Base-by-base conservation (phyloP, 2,888 invertebrate species). In the Marronus borbonicus region DNA sequence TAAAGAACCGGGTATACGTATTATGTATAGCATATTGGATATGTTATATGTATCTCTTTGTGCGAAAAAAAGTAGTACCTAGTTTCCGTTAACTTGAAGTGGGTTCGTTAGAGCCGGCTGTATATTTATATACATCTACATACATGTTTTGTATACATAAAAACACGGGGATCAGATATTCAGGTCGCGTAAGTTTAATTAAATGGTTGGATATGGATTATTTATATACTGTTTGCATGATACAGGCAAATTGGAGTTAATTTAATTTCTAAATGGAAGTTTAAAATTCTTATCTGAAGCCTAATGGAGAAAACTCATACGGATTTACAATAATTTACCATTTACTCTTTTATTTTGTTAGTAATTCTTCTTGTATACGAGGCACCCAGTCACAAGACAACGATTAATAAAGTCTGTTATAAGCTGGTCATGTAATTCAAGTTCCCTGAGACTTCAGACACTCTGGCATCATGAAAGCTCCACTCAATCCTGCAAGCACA, bases 11-110 rank as follows among this genome's bases (percentile, higher is more conserved):
- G 44, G 44, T 44, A 12, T 12, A 12, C 44, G 55, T 58, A 58
- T 58, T 58, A 20, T 20, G 8, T 58, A 24, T 20, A 12, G 44
- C 2, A 44, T 58, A 20, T 17, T 58, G 20, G 55, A 58, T 68
- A 68, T 50, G 28, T 36, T 66, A 44, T 50, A 24, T 68, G 24
- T 14, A 12, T 28, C 7, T 68, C 49, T 28, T 24, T 68, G 44
- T 60, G 60, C 60, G 14, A 28, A 69, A 74, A 74, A 60, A 74
- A 74, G 36, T 14, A 60, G 44, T 70, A 44, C 44, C 60, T 74
- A 62, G 72, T 62, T 74, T 74, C 72, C 60, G 72, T 60, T 74
- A 68, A 17, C 8, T 39, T n/a, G 58, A 20, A 62, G 49, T 24
- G 60, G 49, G 60, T 74, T 74, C 49, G 72, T 36, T 60, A 60